Percentiles rank a stretch among this genome's conserved stretches.
phyloP scores from a whole-genome alignment of 2,888 invertebrate genomes.

The Netelia fuscicornis region DNA sequence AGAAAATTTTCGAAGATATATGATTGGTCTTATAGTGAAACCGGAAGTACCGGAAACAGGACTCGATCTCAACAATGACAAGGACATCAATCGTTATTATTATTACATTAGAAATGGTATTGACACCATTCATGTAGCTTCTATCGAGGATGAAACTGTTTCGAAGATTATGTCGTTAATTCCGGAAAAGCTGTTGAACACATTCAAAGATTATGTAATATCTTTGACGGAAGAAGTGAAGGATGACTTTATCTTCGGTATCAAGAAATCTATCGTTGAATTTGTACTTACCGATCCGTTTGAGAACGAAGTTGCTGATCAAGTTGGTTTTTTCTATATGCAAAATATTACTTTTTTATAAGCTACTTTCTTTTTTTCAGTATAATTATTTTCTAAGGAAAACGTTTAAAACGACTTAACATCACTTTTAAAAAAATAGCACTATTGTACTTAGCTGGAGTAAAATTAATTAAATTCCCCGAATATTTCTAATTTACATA shows the following conservation, averaged over 20 bases:
- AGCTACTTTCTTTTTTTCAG: neutral
- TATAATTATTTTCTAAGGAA: neutral
- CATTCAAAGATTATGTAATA: constrained; percentile 87
- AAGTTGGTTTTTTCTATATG: constrained; percentile 51
- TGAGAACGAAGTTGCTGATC: constrained; percentile 34
- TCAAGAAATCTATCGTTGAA: constrained; percentile 96
- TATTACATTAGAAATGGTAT: constrained; percentile 96
- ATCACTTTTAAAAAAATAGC: too few species aligned
- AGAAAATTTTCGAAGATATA: constrained; percentile 92
- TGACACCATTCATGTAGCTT: constrained; percentile 95
- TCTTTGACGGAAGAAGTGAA: constrained; percentile 91
- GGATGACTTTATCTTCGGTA: constrained; percentile 93
- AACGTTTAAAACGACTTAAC: too few species aligned
- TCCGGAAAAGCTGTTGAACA: constrained; percentile 87
- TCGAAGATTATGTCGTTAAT: constrained; percentile 88
- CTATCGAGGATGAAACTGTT: constrained; percentile 91
- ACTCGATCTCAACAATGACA: constrained; percentile 87
- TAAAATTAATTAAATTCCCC: too few species aligned
- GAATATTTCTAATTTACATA: too few species aligned
- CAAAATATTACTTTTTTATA: constrained; percentile 3
- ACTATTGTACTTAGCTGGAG: too few species aligned
- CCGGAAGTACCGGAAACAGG: constrained; percentile 85
- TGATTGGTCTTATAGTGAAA: constrained; percentile 91
- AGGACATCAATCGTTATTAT: constrained; percentile 92
- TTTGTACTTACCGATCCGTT: constrained; percentile 93